Conservation (phyloP, 2,113 vertebrate species). For the Seriola quinqueradiata region DNA sequence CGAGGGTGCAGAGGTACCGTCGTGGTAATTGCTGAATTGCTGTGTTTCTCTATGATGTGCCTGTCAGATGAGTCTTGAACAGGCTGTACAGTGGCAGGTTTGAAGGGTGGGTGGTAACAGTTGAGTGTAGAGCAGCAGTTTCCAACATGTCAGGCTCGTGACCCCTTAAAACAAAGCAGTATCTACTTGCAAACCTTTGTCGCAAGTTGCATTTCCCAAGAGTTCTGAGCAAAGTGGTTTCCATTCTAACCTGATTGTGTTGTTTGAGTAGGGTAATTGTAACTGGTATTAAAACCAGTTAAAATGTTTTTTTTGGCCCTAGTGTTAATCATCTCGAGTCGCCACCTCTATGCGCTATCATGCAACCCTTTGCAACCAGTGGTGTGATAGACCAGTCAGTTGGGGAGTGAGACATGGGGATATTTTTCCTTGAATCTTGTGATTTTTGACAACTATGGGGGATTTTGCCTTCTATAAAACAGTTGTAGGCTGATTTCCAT, state of each 20-base stretch:
- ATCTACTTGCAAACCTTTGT: neutral
- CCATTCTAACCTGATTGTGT: neutral
- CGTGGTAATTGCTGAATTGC: conserved; percentile 73
- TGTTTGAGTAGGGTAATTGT: neutral
- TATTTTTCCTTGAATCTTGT: no score
- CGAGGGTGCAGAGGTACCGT: conserved; percentile 68
- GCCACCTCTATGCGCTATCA: neutral
- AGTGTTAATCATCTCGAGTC: neutral
- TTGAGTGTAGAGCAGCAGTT: neutral
- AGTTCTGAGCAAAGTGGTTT: neutral
- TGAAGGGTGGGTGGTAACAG: conserved; percentile 69
- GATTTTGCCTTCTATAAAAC: no score
- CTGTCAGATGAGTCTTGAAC: conserved; percentile 55
- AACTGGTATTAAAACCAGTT: neutral
- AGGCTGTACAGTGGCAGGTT: conserved; percentile 40
- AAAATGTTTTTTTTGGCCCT: neutral
- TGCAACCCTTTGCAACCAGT: neutral
- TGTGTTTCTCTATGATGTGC: conserved; percentile 62
- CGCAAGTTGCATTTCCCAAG: neutral
- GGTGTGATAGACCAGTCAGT: neutral
- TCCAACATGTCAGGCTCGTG: conserved; percentile 14
- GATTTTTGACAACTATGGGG: no score
- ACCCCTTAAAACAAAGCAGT: conserved; percentile 20
- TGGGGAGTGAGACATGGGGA: no score
- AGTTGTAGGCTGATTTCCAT: neutral